Evolutionary conservation across 1,140 invertebrate species (phyloP), one percentile per base, ranked within the genome.

Genomic region (Lepidurus packardi): DNA sequence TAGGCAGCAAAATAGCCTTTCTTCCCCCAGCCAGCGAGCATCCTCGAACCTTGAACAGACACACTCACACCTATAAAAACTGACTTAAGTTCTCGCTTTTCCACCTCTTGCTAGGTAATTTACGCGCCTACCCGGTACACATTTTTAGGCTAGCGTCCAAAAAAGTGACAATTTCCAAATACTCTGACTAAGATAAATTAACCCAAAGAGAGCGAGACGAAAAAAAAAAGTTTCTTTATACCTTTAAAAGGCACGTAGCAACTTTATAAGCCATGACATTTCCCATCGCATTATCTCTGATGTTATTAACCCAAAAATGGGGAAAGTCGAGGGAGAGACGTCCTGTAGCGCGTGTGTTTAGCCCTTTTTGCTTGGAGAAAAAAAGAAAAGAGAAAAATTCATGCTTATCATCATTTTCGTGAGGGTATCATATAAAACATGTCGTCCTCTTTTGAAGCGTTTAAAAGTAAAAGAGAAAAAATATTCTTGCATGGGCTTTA

Each of bases 401-500:
- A 65, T 65, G 53, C 53, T 65, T 65, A 65, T 65, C 53, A 65
- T 65, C 16, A 65, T 65, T 65, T 65, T 21, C 53, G 3, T 65
- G 53, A 65, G 53, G 53, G 53, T 65, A 65, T 65, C 53, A 65
- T 65, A 65, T 65, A 65, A 65, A 65, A 65, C 53, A 16, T 65
- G 53, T 65, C 53, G 16, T 65, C 53, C 34, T 34, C 34, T 34
- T 65, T 65, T 65, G 53, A 65, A 65, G 53, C 53, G 10, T 65
- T 65, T 34, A 34, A 34, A 65, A 65, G 21, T 21, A 65, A 65
- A 65, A 65, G 53, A 7, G 16, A 65, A 65, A 65, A 65, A 1
- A 65, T 65, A 65, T 65, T 65, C 53, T 65, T 65, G 53, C 53
- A 65, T 65, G 53, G 53, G 53, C 53, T n/a, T 65, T 65, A 65